phyloP scores from a whole-genome alignment of 2,797 vertebrate species.

The Tragelaphus eurycerus region DNA sequence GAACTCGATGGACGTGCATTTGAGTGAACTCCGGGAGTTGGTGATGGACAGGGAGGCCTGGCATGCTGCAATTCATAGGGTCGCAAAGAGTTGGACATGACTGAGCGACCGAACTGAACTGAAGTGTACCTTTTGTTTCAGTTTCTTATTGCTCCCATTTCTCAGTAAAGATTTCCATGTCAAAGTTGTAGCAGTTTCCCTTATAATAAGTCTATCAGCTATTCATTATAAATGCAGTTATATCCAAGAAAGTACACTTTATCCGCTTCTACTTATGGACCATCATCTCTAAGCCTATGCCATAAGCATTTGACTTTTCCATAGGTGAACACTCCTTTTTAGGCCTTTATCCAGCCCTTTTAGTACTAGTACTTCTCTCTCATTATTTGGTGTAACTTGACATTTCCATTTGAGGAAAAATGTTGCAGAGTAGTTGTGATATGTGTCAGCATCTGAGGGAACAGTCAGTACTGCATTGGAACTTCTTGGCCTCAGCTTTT shows the following conservation, averaged over 20 bases:
- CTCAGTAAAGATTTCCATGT: neutral
- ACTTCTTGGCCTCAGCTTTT: conserved; percentile 13
- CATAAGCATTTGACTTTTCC: neutral
- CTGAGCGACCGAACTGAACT: too few relatives aligned
- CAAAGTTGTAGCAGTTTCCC: neutral
- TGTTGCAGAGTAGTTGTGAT: neutral
- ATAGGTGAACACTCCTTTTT: neutral
- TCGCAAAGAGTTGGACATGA: too few relatives aligned
- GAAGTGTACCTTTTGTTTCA: neutral
- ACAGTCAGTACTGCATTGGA: neutral
- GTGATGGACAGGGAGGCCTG: too few relatives aligned
- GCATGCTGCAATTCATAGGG: too few relatives aligned
- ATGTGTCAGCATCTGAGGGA: neutral
- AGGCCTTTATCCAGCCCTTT: neutral
- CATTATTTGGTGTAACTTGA: neutral
- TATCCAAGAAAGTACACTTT: neutral
- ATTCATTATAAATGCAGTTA: neutral
- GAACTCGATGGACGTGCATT: too few relatives aligned
- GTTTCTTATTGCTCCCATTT: neutral
- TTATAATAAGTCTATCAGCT: neutral
- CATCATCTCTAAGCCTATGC: neutral
- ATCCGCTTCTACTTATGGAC: neutral
- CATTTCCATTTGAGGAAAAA: neutral
- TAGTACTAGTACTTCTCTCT: neutral
- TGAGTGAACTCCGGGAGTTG: too few relatives aligned